Base-by-base conservation (phyloP, 2,797 vertebrate species). In the Cryptoblepharus egeriae region DNA sequence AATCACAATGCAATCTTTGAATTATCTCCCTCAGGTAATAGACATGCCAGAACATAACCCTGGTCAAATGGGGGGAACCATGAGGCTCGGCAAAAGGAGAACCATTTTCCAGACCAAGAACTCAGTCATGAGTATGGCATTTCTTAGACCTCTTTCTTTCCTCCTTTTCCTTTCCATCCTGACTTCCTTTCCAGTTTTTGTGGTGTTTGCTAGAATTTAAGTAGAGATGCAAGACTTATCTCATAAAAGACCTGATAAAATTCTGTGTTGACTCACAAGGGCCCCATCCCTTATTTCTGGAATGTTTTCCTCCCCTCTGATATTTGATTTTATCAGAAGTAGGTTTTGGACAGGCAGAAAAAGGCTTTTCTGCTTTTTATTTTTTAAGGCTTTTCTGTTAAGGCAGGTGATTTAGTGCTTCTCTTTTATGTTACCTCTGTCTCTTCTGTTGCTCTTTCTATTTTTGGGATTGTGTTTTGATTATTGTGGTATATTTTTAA, bases 41-140 rank as follows among this genome's bases (percentile, higher is more conserved):
- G 98, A 99, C 90, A 99, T 99, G 98, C 98, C 98, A 0, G 98
- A 99, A 88, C 98, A 99, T 93, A 99, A 99, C 91, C 97, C 97
- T 3, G 98, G 97, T 73, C 96, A 99, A 83, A 98, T 98, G 98
- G 98, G 98, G 1, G 98, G 98, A 49, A 99, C 98, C 32, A 99
- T 99, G 98, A 96, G 98, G 88, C 93, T 99, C 83, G 98, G 98
- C 81, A 98, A 97, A 95, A 97, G 98, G 74, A 96, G 96, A 71
- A 99, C 98, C 2, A 94, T 99, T 88, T 99, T 99, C 91, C 97
- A 95, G 89, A 97, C 96, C 80, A 95, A 88, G 88, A 96, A 94
- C 88, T 97, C 98, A 1, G 88, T 99, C 65, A 94, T 99, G 91
- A 97, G 98, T 98, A 96, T 92, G 83, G 55, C 35, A 28, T 60